These are phyloP conservation scores for Solea solea DNA, from an alignment of 2,113 vertebrate genomes.

Conservation along the genomic window DNA sequence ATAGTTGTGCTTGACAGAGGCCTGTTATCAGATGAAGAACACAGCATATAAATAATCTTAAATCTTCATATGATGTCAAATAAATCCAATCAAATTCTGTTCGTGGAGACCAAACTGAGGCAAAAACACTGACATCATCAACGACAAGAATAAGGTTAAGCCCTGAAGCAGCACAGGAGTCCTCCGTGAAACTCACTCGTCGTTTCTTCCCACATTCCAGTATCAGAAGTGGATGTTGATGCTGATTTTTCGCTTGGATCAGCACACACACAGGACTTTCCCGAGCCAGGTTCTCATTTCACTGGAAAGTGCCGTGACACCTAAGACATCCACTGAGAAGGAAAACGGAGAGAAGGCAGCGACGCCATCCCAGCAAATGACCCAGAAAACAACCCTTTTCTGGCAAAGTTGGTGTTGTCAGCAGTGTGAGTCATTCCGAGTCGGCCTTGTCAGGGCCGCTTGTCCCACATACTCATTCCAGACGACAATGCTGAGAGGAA, in stretches of 20 bases:
- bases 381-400: slow-evolving; percentile 54
- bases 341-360: slow-evolving; percentile 11
- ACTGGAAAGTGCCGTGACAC: slow-evolving; percentile 30
- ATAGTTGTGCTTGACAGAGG: too few species aligned
- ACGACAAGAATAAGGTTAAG: too few species aligned
- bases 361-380: slow-evolving; percentile 57
- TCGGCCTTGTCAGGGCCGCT: slow-evolving; percentile 53
- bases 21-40: too few species aligned
- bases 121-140: too few species aligned
- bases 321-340: slow-evolving; percentile 29
- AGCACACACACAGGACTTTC: slow-evolving; percentile 20
- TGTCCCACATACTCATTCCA: slow-evolving; percentile 40
- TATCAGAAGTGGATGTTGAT: neutral
- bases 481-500: slow-evolving; percentile 42
- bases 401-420: slow-evolving; percentile 50
- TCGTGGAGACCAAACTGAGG: too few species aligned
- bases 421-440: slow-evolving; percentile 44
- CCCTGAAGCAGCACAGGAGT: too few species aligned
- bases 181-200: too few species aligned
- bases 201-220: too few species aligned
- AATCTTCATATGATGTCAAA: too few species aligned
- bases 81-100: too few species aligned
- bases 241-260: slow-evolving; percentile 2
- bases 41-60: too few species aligned
- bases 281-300: slow-evolving; percentile 27